Evolutionary conservation across 2,888 invertebrate species (phyloP), one percentile per base, ranked within the genome.

Genomic region (Pandemis cinnamomeana): DNA sequence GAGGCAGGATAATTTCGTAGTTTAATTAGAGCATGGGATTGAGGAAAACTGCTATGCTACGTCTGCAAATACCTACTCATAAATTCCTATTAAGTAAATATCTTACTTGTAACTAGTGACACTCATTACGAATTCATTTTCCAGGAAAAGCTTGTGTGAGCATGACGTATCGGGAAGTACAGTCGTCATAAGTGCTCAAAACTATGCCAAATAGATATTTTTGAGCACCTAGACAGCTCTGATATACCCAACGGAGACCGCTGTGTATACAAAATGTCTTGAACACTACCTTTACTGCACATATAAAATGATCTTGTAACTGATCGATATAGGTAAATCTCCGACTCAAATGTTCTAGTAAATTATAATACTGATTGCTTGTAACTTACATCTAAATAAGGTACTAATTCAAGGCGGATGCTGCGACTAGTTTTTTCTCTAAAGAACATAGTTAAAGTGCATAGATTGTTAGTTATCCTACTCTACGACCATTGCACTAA

Each of bases 361-460:
- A 58, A 10, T 55, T 7, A 15, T 44, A 20, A 42, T 11, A 51
- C 27, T 61, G 20, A 62, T 11, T 42, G 15, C 53, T 67, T 42
- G 11, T 62, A 20, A 41, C 51, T 70, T 41, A 51, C 44, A 66
- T 44, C 42, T 72, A 71, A 41, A 36, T 58, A 61, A 62, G 58
- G 15, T 62, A 71, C 66, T 46, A 55, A 48, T 48, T 44, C 1
- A 51, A 73, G 72, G 72, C 69, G 72, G 63, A 74, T 53, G 41
- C 48, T 44, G 66, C 41, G 70, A 70, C 73, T 70, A 70, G 73
- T 64, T 68, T 66, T 44, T 55, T 60, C 53, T 62, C 60, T 73
- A 73, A 73, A 20, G 6, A 53, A 73, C 41, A 42, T 62, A 48
- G 5, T n/a, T 60, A 11, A 60, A 70, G 70, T 74, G 73, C 70